Evolutionary conservation across 1,140 invertebrate species (phyloP), one percentile per base, ranked within the genome.

Genomic region (Sitobion miscanthi): DNA sequence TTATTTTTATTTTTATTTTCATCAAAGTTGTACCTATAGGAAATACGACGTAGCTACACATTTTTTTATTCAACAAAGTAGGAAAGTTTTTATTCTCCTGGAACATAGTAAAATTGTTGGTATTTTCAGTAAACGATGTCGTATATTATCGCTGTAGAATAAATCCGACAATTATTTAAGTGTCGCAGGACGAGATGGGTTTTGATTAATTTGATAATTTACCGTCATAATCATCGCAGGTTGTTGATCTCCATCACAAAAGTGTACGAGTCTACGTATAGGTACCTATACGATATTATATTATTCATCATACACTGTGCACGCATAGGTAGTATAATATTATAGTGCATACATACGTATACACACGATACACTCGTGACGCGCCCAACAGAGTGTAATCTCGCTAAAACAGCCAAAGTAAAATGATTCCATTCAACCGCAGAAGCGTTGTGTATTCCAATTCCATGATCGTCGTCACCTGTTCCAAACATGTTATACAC

Each of bases 201-300:
- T n/a, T 47, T 47, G 85, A 87, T 87, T 87, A 47, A 87, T 87
- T 87, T 47, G 42, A 87, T 47, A 45, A 87, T 87, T 87, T 20
- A n/a, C 25, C 7, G 14, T 49, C 85, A 14, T 85, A 25, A 42
- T 85, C 42, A 35, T 83, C 35, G 77, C 7, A 0, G 17, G 35
- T 83, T 23, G 83, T 85, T 42, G 38, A 42, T 85, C 38, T 42
- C 42, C 42, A n/a, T 77, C 30, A 77, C 14, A n/a, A 77, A 77
- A 17, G 14, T 77, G 5, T 17, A n/a, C 30, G n/a, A 69, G 30
- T 30, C 30, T n/a, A 6, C 52, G 30, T n/a, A 69, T 30, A 30
- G 11, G 14, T 52, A 52, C 52, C 52, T 77, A 77, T 77, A 62
- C 57, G 57, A 62, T 77, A 77, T 30, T n/a, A 77, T n/a, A 35